Base-by-base conservation (phyloP, 2,888 invertebrate genomes). In the Ectobius pallidus region DNA sequence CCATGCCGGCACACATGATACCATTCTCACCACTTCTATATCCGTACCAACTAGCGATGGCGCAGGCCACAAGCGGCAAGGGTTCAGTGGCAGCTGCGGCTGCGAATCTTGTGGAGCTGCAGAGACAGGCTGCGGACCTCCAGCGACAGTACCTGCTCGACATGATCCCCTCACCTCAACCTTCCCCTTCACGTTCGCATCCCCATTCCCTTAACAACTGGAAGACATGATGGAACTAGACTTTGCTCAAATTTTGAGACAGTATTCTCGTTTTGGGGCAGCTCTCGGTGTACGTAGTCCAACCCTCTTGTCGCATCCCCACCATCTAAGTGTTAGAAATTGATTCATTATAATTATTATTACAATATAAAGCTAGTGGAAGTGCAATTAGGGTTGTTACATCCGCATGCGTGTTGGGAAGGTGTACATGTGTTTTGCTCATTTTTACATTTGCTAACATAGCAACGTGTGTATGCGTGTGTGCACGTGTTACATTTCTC, bases 111-210 rank as follows among this genome's bases (percentile, higher is more conserved):
- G 92, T 91, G 0, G 95, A 95, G 78, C 87, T 95, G 82, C 95
- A 94, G 82, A 89, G 94, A 77, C 86, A 86, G 77, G 93, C 94
- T 74, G 93, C 93, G 3, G 94, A 95, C 82, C 86, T 95, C 76
- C 97, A 97, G 86, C 88, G 97, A 72, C 97, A 97, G 86, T 97
- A 97, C 87, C 88, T 98, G 80, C 88, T 98, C 76, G 97, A 98
- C 84, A 96, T 98, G 96, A 95, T 97, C 80, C 95, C 96, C 25
- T 78, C 81, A 14, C 74, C 72, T n/a, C 44, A 71, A 11, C 74
- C 76, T 7, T 74, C 76, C 20, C 76, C 71, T 30, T 71, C 73
- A 3, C 73, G 74, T 4, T 73, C 74, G 3, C 76, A 76, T 34
- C 67, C 73, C 3, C 75, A 75, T 32, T 72, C 73, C 20, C 70